phyloP scores from a whole-genome alignment of 2,797 vertebrate genomes.

The Scolopax rusticola region DNA sequence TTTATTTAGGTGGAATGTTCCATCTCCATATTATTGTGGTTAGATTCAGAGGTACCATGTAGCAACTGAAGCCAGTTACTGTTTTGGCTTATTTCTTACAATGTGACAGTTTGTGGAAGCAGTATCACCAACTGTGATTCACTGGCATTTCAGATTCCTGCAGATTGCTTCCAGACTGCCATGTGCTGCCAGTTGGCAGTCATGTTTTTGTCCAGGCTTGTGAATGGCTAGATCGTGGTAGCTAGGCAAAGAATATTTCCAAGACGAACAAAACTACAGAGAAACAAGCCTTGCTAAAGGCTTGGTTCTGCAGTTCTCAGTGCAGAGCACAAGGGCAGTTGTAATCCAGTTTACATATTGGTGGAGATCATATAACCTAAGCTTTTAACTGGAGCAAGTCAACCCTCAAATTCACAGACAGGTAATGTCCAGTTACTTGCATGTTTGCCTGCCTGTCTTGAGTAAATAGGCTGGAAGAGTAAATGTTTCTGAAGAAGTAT shows the following conservation, averaged over 20 bases:
- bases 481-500: not conserved
- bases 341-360: not conserved
- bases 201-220: not conserved
- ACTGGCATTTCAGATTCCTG: not conserved
- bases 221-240: not conserved
- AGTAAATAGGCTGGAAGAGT: not conserved
- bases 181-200: not conserved
- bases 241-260: not conserved
- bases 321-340: rapidly evolving
- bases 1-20: not conserved
- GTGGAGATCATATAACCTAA: not conserved
- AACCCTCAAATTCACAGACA: not conserved
- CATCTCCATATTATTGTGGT: not conserved
- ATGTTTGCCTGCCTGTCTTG: not conserved
- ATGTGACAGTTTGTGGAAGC: not conserved
- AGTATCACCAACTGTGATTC: not conserved
- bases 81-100: not conserved
- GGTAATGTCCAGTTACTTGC: not conserved
- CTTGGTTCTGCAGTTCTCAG: not conserved
- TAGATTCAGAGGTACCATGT: not conserved
- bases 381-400: not conserved
- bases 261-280: not conserved
- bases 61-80: not conserved
- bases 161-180: not conserved
- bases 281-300: not conserved